phyloP scores from a whole-genome alignment of 2,113 vertebrate genomes.

The Merops nubicus region DNA sequence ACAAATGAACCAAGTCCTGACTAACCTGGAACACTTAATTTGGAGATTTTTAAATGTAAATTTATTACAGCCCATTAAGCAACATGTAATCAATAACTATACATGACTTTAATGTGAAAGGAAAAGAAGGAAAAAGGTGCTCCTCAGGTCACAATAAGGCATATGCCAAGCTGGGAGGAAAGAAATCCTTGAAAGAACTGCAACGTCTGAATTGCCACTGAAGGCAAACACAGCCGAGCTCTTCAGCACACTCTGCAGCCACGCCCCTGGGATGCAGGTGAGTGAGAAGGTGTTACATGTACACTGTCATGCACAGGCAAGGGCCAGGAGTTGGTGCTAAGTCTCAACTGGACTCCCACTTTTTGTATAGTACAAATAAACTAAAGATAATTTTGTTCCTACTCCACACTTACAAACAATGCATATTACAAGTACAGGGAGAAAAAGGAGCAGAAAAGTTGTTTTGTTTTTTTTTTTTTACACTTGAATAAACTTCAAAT shows the following conservation, averaged over 20 bases:
- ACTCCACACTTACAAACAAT: not conserved
- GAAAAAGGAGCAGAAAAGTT: accelerated
- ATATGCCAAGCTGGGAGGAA: not conserved
- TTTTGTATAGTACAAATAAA: too few species aligned
- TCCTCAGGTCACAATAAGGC: not conserved
- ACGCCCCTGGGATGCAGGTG: not conserved
- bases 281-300: not conserved
- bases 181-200: not conserved
- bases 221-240: not conserved
- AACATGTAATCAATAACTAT: constrained; percentile 29
- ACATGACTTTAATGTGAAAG: not conserved
- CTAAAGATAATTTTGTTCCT: not conserved
- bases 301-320: not conserved
- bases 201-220: not conserved
- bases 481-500: not conserved
- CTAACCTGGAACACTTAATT: not conserved
- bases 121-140: not conserved
- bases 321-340: not conserved
- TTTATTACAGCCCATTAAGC: constrained; percentile 1
- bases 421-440: not conserved
- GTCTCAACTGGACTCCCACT: too few species aligned
- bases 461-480: not conserved
- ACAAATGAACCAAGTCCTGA: not conserved
- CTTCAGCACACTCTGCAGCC: not conserved
- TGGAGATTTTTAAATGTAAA: not conserved